Conservation (phyloP, 2,888 invertebrate genomes). For the Petrolisthes cinctipes region DNA sequence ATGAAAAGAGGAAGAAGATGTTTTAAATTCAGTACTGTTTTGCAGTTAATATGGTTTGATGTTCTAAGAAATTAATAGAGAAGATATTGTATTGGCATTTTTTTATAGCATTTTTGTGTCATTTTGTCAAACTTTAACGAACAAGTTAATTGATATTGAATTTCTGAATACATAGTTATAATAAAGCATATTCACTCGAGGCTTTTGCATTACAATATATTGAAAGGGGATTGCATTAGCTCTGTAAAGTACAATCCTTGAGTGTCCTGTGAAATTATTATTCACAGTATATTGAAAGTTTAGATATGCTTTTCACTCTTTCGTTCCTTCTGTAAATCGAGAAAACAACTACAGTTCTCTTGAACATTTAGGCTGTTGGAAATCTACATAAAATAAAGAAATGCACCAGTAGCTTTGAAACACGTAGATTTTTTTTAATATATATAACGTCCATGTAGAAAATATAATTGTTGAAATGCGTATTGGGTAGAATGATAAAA, state of each 20-base stretch:
- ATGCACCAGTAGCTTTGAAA: no score
- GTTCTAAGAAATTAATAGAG: background rate
- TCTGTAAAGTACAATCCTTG: background rate
- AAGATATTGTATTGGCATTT: background rate
- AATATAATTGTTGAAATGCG: no score
- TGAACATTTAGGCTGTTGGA: background rate
- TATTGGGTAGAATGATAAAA: no score
- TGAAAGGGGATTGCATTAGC: background rate
- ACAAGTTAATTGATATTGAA: background rate
- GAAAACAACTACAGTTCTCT: no score
- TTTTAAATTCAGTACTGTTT: constrained; percentile 27
- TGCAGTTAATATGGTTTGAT: background rate
- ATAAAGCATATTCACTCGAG: no score
- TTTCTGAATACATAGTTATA: background rate
- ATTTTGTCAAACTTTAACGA: background rate
- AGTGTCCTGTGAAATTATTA: background rate
- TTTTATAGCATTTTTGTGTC: background rate
- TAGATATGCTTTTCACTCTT: no score
- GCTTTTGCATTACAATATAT: background rate
- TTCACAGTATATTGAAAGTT: background rate
- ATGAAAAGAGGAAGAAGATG: constrained; percentile 67
- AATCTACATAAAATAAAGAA: no score
- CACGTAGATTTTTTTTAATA: no score
- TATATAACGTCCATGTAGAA: no score
- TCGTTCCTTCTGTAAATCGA: no score